Evolutionary conservation across 2,113 vertebrate species (phyloP), one percentile per base, ranked within the genome.

Genomic region (Stigmatopora argus): DNA sequence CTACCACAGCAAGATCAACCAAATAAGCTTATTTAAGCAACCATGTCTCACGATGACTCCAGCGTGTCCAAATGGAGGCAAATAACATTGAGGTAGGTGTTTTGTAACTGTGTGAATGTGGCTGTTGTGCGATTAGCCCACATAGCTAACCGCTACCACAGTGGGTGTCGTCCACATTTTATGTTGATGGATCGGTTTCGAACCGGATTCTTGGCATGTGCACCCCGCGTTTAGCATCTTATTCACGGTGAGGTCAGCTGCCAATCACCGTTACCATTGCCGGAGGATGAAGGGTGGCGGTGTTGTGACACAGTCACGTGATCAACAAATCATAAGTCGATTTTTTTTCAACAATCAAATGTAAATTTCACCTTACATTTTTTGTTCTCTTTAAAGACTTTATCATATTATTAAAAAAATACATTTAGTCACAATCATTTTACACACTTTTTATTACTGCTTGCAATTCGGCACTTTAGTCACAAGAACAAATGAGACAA

Each of bases 61-160:
- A 72, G 76, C 45, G 57, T 59, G 79, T 75, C 73, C 35, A 69
- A 64, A 2, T 66, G 49, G 23, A 79, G 19, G 72, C 69, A 52
- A 57, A 61, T 59, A 3, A 3, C 53, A 45, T 62, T 88, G 45
- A 75, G 85, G 86, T 87, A 78, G 76, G 19, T 7, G 31, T 0
- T 15, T 5, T 48, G 8, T 5, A 3, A 26, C 11, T 34, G 51
- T 31, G 45, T 23, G 1, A 61, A 21, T 17, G 35, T 58, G 4
- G 23, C 38, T 52, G 0, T 14, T 21, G 34, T 31, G 26, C 0
- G 1, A 62, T 66, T 80, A 82, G 64, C 73, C 17, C 23, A 41
- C 3, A 62, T 1, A 45, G 73, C 73, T 85, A 78, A 64, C 78
- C 4, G 38, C 5, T 44, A 19, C 7, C 1, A 44, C 58, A 44